Base-by-base conservation (phyloP, 2,113 vertebrate species). In the Macaca fascicularis region DNA sequence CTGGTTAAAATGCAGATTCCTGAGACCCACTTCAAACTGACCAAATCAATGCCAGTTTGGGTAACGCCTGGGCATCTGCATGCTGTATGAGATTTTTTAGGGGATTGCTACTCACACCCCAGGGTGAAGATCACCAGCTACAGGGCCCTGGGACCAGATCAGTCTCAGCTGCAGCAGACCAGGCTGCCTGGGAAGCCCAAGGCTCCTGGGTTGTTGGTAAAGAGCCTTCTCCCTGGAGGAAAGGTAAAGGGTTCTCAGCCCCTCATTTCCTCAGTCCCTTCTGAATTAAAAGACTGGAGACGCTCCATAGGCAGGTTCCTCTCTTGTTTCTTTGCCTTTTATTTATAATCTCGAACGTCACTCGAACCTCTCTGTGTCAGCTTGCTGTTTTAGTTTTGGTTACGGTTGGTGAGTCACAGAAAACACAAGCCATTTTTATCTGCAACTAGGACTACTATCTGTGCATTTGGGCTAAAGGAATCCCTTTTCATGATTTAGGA, bases 401-500 rank as follows among this genome's bases (percentile, higher is more conserved):
- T 92, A 83, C 0, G 14, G 72, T 8, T 69, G 82, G 43, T 80
- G 86, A 94, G 45, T 92, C 85, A 91, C 76, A 91, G 55, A 93
- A 87, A 96, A 95, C 94, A 96, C 5, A 22, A 93, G 86, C 84
- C 57, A 45, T 70, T 98, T 98, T 90, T 95, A 78, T 89, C 45
- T 95, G 72, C 64, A 96, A 76, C 85, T 74, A 32, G 61, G 72
- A 94, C 95, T 93, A 50, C 50, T 85, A 59, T 95, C 85, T 97
- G 74, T 50, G 90, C 95, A 40, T 95, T 98, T 96, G 93, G 95
- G 72, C 79, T 76, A 84, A 55, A 81, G 79, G 96, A 97, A 97
- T 95, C 52, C 90, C 59, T 98, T 97, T 95, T 98, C 75, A 70
- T 64, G 92, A 64, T 75, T 86, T 3, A 22, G 93, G 97, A 97